Conservation (phyloP, 2,888 invertebrate genomes). For the Eristalis tenax region DNA sequence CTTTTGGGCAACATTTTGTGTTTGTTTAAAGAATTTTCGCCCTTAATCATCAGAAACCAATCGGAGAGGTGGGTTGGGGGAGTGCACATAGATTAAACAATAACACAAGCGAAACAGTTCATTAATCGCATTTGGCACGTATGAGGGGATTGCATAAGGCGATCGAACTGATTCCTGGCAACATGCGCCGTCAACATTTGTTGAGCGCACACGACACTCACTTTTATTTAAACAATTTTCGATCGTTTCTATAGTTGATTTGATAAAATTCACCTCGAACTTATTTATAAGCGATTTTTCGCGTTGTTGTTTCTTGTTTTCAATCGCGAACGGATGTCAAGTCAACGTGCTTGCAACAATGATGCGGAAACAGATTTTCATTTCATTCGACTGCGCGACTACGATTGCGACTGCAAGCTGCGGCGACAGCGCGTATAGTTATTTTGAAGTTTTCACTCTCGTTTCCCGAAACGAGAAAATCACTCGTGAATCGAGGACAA, state of each 20-base stretch:
- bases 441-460: conserved; percentile 46
- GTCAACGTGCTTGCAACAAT: conserved; percentile 42
- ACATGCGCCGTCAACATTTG: conserved; percentile 39
- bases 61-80: too few relatives aligned
- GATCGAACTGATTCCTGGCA: conserved; percentile 25
- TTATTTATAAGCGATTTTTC: background rate
- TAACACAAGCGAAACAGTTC: conserved; percentile 54
- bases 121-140: conserved; percentile 23
- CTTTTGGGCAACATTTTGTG: conserved; percentile 9
- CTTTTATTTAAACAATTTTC: conserved; percentile 38
- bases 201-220: conserved; percentile 43
- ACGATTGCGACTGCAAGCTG: too few relatives aligned
- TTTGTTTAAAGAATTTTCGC: conserved; percentile 36
- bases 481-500: conserved; percentile 1
- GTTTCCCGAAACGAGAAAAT: conserved; percentile 15
- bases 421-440: conserved; percentile 4
- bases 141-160: conserved; percentile 59
- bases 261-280: conserved; percentile 1
- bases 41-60: conserved; percentile 29
- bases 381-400: conserved; percentile 17
- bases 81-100: conserved; percentile 35
- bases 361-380: conserved; percentile 61
- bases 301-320: background rate
- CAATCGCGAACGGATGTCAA: background rate
- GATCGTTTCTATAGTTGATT: background rate